Evolutionary conservation across 2,797 vertebrate genomes (phyloP), one percentile per base, ranked within the genome.

Genomic region (Sphaeramia orbicularis): DNA sequence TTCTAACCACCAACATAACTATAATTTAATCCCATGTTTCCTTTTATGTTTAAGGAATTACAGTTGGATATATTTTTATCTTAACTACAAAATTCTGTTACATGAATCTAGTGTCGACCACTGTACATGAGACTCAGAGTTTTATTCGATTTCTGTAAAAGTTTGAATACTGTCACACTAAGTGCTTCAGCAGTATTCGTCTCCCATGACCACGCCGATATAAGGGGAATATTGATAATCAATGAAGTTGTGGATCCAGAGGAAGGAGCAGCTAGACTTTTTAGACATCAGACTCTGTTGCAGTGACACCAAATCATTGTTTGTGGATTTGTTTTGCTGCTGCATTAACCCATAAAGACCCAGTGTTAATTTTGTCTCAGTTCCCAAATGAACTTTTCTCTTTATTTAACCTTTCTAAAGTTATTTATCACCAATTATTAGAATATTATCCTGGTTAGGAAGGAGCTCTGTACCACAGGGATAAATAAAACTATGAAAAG

Each of bases 191-290:
- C 60, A 87, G 94, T 89, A 94, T 94, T 93, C 84, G 89, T 87
- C 86, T 92, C 75, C 53, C 4, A 44, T 90, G 86, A 88, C 91
- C 89, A 89, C 88, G 88, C 88, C 83, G 81, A 82, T 91, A 79
- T 82, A 91, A 93, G 91, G 86, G 92, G 90, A 89, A 83, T 94
- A 95, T 95, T 94, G 94, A 94, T 96, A 89, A 96, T 94, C 94
- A 92, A 87, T 95, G 93, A 92, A 89, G 91, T 89, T 93, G 93
- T 89, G 10, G 18, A 88, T 71, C 52, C 62, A 75, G 52, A 68
- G 52, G 72, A 68, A 60, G 27, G 36, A 51, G 24, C 63, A 58
- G 16, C 27, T 61, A 18, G 35, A 51, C 50, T 43, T 64, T 59
- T 58, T 1, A 48, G 38, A 27, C 37, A 36, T 27, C 8, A 45